Evolutionary conservation across 2,113 vertebrate genomes (phyloP).

Genomic region (Labeo catla): DNA sequence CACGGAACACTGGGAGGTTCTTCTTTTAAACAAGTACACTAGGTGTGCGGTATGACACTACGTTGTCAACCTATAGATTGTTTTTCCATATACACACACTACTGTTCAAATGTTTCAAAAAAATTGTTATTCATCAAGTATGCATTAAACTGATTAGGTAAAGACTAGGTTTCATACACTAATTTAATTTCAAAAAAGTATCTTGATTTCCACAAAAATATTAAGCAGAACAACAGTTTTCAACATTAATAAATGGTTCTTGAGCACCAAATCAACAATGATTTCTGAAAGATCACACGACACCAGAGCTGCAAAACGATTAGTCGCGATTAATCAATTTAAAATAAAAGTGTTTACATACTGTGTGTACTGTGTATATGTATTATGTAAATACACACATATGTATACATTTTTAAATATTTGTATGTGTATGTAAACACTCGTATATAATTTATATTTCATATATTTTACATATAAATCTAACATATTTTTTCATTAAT

Average conservation of each 20-base stretch:
- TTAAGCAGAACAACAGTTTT: not conserved
- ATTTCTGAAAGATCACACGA: not conserved
- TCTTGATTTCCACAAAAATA: not conserved
- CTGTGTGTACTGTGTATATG: no score
- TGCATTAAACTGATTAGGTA: not conserved
- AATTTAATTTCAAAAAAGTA: no score
- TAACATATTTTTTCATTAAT: no score
- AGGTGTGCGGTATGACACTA: constrained; percentile 1
- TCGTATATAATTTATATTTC: no score
- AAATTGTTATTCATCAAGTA: not conserved
- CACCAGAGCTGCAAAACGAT: no score
- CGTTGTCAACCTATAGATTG: not conserved
- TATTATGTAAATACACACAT: no score
- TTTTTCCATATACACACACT: not conserved
- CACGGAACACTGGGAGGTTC: constrained; percentile 67
- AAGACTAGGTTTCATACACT: not conserved
- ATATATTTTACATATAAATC: no score
- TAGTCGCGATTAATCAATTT: no score
- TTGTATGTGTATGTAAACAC: no score
- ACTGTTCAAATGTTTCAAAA: not conserved
- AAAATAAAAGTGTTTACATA: no score
- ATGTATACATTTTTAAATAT: no score
- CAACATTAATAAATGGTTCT: not conserved
- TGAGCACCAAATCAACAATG: not conserved
- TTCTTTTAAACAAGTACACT: constrained; percentile 65